Base-by-base conservation (phyloP, 2,888 invertebrate genomes). In the Diogma glabrata region DNA sequence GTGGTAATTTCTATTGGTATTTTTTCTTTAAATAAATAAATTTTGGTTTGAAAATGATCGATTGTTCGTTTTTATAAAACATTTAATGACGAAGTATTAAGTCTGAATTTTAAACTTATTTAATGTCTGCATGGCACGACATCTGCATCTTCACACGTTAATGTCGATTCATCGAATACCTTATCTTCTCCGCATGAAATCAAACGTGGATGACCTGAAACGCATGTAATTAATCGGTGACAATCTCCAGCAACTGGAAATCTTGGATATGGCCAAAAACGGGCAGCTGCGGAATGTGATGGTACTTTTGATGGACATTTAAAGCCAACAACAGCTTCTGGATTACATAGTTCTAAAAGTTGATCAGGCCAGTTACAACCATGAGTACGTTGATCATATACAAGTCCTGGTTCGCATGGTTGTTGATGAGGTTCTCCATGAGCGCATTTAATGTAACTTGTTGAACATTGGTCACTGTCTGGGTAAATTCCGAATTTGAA, bases 281-380 rank as follows among this genome's bases (percentile, higher is more conserved):
- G 87, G 49, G 90, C 89, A 4, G 90, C 82, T 52, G 84, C 78
- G 14, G 85, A 82, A 64, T 84, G 78, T 5, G 86, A 78, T 26
- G 88, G 87, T 45, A 90, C 81, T 66, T 89, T 87, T 3, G 81
- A 79, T 24, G 93, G 93, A 66, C 93, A 93, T 63, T 88, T 88
- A 78, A 93, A 93, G 51, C 92, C 92, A 54, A 92, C 84, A 52
- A 93, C 84, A 61, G 87, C 89, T 78, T 91, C 91, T 56, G 91
- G 90, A 69, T 90, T 89, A 70, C 93, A 93, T 66, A 77, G 81
- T 52, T 90, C 88, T 56, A 87, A 73, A 38, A 93, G 75, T 53
- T 89, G 82, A 74, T 93, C 93, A 7, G 93, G 92, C 93, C 93
- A 93, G 69, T 92, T 91, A 76, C 93, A 93, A 48, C 83, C 81